phyloP scores from a whole-genome alignment of 2,797 vertebrate genomes.

The Pipistrellus pipistrellus region DNA sequence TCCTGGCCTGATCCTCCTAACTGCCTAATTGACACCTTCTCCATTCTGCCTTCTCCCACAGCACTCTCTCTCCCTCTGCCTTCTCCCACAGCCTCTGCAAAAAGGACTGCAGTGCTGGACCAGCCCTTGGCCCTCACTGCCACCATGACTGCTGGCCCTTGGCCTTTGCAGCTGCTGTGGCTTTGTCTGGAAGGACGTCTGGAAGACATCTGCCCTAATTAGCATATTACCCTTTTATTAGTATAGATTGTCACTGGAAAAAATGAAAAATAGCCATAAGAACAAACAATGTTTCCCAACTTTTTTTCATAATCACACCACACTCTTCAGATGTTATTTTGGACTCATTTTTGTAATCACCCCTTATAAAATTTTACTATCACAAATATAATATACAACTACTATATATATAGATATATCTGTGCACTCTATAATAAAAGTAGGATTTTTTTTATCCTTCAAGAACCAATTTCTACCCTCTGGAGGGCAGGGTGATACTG shows the following conservation, averaged over 20 bases:
- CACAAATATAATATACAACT: neutral
- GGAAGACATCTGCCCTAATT: too few species aligned
- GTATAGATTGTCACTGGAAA: neutral
- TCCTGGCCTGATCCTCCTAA: too few species aligned
- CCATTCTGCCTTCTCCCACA: too few species aligned
- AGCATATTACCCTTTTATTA: too few species aligned
- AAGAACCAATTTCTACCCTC: neutral
- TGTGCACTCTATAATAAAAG: neutral
- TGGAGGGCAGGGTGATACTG: neutral
- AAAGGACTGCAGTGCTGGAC: too few species aligned
- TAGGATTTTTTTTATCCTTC: neutral
- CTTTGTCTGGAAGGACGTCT: too few species aligned
- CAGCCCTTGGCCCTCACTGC: too few species aligned
- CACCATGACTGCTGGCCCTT: too few species aligned
- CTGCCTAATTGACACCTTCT: too few species aligned
- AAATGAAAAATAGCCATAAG: slow-evolving; percentile 1
- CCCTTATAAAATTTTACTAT: neutral
- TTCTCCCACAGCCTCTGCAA: too few species aligned
- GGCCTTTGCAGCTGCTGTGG: too few species aligned
- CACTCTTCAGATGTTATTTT: neutral
- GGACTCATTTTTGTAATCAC: neutral
- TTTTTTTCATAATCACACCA: neutral
- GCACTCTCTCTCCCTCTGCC: too few species aligned
- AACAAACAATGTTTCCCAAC: neutral
- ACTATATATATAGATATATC: neutral